A percentile compares a stretch with the other conserved stretches of the same genome.
These are phyloP conservation scores for Drosophila putrida DNA, from an alignment of 2,888 invertebrate species.

Conservation along the genomic window DNA sequence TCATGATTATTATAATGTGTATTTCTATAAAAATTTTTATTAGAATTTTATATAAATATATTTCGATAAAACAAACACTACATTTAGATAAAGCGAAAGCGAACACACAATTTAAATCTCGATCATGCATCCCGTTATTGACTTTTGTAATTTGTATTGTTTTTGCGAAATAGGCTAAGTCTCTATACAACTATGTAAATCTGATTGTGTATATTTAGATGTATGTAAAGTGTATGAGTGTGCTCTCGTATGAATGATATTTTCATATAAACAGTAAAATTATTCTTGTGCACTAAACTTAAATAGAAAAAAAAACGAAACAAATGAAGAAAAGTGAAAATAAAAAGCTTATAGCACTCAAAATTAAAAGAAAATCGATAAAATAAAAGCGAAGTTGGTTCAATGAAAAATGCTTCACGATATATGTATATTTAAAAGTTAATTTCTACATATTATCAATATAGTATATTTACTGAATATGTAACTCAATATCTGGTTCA, in stretches of 20 bases:
- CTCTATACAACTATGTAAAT: slow-evolving; percentile 27
- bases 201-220: slow-evolving; percentile 30
- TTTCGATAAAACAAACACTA: slow-evolving; percentile 17
- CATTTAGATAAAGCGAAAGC: neutral
- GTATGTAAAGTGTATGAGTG: slow-evolving; percentile 16
- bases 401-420: neutral
- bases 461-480: neutral
- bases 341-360: neutral
- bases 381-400: neutral
- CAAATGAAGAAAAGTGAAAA: neutral
- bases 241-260: neutral
- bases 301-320: neutral
- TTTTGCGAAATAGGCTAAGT: slow-evolving; percentile 38
- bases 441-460: neutral
- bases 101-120: slow-evolving; percentile 4
- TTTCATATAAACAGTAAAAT: neutral
- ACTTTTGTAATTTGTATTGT: slow-evolving; percentile 20
- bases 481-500: neutral
- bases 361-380: neutral
- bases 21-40: slow-evolving; percentile 31
- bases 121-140: neutral
- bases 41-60: slow-evolving; percentile 39
- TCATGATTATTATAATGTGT: slow-evolving; percentile 31
- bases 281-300: slow-evolving; percentile 7
- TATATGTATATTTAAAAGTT: neutral